Evolutionary conservation across 1,140 invertebrate genomes (phyloP), one percentile per base, ranked within the genome.

Genomic region (Cyrtorhinus lividipennis): DNA sequence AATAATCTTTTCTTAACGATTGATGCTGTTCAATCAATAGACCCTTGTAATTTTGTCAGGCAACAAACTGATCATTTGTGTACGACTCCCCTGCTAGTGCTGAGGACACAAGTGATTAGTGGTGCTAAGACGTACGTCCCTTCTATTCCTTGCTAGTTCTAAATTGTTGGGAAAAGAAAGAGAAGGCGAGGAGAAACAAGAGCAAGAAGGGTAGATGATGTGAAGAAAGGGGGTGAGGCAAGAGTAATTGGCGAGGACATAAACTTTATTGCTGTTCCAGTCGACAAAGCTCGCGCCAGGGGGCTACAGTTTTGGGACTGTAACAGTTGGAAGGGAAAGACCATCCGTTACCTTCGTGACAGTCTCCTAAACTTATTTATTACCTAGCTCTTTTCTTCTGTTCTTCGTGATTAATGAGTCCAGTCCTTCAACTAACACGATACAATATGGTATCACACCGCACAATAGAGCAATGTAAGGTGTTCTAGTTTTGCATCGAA

Each of bases 231-330:
- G 48, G 48, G 48, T 5, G 48, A 20, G 48, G 5, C 48, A 53
- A 10, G 48, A 53, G 48, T 53, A 53, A 53, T 53, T 15, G 48
- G 48, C 48, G 48, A 53, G 20, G 48, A 53, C 48, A 53, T 15
- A 22, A 15, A 53, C 10, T 53, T 53, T 53, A 53, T 53, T 53
- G 48, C 48, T 53, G 48, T 53, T 53, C 48, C 48, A 53, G 48
- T 53, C 48, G 48, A 53, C 48, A 53, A 53, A 53, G 48, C 48
- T 53, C 48, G 10, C 48, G 48, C 48, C 20, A 22, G 48, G 48
- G 48, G 48, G 10, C 48, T 15, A 53, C 48, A 53, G 20, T 53
- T 53, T 53, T 5, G 48, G 48, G 18, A 53, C 48, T 53, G 12
- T 22, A 53, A 53, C 48, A 53, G 48, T 22, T 53, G 18, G 48